Evolutionary conservation across 2,888 invertebrate genomes (phyloP).

Genomic region (Agrotis ipsilon): DNA sequence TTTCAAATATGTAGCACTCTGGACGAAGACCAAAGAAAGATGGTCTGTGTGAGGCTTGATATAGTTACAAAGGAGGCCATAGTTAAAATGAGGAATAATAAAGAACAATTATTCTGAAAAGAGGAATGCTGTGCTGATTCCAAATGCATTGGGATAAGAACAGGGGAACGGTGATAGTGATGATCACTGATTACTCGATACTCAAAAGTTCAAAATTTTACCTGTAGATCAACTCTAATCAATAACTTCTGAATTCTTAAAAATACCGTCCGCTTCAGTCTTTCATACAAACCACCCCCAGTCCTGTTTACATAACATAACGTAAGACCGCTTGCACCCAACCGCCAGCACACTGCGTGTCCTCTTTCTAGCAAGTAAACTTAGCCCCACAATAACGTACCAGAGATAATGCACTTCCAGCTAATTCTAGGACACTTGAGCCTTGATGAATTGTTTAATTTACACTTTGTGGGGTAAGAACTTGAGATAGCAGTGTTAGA

Average conservation of each 20-base stretch:
- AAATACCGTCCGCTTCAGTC: conserved; percentile 9
- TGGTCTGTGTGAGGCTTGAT: too few relatives aligned
- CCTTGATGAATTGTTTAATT: conserved; percentile 71
- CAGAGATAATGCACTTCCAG: conserved; percentile 70
- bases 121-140: too few relatives aligned
- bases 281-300: conserved; percentile 25
- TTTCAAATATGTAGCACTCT: neutral
- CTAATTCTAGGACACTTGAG: conserved; percentile 70
- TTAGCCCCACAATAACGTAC: conserved; percentile 70
- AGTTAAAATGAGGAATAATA: too few relatives aligned
- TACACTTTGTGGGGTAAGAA: conserved; percentile 59
- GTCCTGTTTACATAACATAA: conserved; percentile 70
- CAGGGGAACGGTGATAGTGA: too few relatives aligned
- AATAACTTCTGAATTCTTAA: neutral
- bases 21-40: too few relatives aligned
- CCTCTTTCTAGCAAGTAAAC: conserved; percentile 77
- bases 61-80: too few relatives aligned
- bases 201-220: neutral
- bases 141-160: too few relatives aligned
- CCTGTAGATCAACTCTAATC: neutral
- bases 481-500: conserved; percentile 58
- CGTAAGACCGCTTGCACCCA: conserved; percentile 69
- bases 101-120: too few relatives aligned
- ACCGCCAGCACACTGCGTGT: conserved; percentile 72
- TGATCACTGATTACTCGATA: neutral